Evolutionary conservation across 2,888 invertebrate species (phyloP).

Genomic region (Seira musarum): DNA sequence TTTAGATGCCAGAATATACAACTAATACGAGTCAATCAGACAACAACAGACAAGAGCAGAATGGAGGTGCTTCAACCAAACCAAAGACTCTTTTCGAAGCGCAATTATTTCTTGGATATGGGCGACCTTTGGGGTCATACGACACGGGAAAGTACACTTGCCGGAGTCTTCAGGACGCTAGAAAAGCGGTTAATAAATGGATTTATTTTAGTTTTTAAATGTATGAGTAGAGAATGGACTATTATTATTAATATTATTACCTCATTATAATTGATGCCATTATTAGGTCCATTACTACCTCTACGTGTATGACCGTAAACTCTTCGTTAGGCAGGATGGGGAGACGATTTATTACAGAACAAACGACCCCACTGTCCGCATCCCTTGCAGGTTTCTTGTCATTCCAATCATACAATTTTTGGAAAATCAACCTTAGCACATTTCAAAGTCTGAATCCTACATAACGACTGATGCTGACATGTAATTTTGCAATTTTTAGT

Average conservation of each 20-base stretch:
- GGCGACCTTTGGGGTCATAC: conserved; percentile 40
- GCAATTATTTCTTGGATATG: conserved; percentile 53
- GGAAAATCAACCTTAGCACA: no score
- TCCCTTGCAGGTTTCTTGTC: no score
- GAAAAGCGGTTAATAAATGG: no score
- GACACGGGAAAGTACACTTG: conserved; percentile 67
- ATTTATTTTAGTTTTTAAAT: no score
- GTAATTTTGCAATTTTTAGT: no score
- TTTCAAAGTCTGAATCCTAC: no score
- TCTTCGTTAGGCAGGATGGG: conserved; percentile 61
- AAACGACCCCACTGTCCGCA: conserved; percentile 55
- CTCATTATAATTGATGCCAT: no score
- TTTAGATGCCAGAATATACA: conserved; percentile 62
- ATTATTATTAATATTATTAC: no score
- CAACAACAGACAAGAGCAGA: conserved; percentile 11
- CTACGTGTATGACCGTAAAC: conserved; percentile 44
- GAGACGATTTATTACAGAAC: conserved; percentile 54
- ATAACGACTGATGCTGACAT: no score
- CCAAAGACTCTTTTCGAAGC: conserved; percentile 49
- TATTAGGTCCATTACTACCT: conserved; percentile 41
- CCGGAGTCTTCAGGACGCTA: conserved; percentile 63
- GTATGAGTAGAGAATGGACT: no score
- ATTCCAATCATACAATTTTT: no score
- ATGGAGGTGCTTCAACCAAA: conserved; percentile 9
- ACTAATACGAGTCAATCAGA: conserved; percentile 57